Evolutionary conservation across 2,113 vertebrate species (phyloP), one percentile per base, ranked within the genome.

Genomic region (Prietella phreatophila): DNA sequence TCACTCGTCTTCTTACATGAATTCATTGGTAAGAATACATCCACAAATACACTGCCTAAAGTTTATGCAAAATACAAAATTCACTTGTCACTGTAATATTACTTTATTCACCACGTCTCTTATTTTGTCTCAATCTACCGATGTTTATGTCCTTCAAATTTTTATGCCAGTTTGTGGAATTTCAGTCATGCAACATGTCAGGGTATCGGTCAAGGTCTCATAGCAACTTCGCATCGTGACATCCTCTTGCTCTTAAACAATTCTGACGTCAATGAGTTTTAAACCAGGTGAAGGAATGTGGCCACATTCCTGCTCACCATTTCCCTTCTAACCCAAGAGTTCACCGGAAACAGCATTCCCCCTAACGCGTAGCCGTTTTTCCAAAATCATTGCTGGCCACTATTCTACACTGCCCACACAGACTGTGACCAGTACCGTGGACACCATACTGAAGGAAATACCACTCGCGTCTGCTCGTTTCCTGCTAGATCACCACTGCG

Each of bases 1-100:
- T 99, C 98, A 4, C 96, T 99, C 85, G 97, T 99, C 89, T 99
- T 99, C 95, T 89, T 99, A 84, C 98, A 98, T 20, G 97, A 99
- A 88, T 99, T 99, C 75, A 99, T 99, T 1, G 98, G 98, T 99
- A 89, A 96, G 96, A 42, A 36, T 4, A 10, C 7, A 39, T 11
- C 2, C 9, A 84, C 5, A 42, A 55, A 71, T 22, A 19, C 33
- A 4, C 9, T 20, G 3, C 9, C 39, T 76, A 42, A 78, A 50
- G 10, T 78, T 13, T 27, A 47, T 25, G 22, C 73, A 20, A 71
- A 39, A 39, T 73, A 39, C 19, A 39, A 75, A 55, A 55, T 14
- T 47, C 36, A 47, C 25, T 11, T 47, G 33, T 20, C 17, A 39
- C 22, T 39, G 17, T 73, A 39, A 73, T 71, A 75, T 27, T 8